A percentile compares a stretch with the other conserved stretches of the same genome.
phyloP scores from a whole-genome alignment of 2,797 vertebrate genomes.

The Artibeus jamaicensis region DNA sequence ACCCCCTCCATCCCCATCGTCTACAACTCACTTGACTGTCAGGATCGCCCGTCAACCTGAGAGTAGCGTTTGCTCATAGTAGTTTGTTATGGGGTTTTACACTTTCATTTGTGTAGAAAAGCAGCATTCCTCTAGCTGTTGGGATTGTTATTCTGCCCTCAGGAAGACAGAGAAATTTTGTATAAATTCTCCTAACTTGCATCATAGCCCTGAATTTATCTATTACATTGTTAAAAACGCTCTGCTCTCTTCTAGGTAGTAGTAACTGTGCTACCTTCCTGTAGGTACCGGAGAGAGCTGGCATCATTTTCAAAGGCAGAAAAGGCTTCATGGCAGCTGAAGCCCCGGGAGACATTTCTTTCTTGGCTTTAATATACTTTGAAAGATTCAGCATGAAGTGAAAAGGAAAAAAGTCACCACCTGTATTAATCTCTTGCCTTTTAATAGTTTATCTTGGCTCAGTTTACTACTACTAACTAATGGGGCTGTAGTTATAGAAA shows the following conservation, averaged over 20 bases:
- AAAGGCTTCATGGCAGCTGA: not conserved
- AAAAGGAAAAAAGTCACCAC: not conserved
- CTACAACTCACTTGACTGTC: not conserved
- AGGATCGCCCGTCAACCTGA: not conserved
- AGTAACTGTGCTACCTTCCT: not conserved
- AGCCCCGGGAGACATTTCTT: not conserved
- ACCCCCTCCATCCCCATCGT: not conserved
- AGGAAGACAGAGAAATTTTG: not conserved
- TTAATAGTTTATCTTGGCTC: constrained; percentile 20
- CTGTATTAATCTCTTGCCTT: not conserved
- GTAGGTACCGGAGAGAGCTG: not conserved
- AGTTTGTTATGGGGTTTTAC: not conserved
- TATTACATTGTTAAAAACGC: not conserved
- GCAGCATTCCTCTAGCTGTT: not conserved
- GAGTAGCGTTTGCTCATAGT: rapidly evolving
- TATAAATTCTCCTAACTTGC: not conserved
- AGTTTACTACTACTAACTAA: not conserved
- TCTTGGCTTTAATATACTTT: not conserved
- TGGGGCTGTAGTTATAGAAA: not conserved
- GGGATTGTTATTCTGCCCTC: not conserved
- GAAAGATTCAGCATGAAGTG: not conserved
- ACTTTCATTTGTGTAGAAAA: not conserved
- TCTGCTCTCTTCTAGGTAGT: not conserved
- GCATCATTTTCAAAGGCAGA: not conserved
- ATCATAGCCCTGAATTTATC: not conserved